Base-by-base conservation (phyloP, 2,113 vertebrate species). In the Aegithalos caudatus region DNA sequence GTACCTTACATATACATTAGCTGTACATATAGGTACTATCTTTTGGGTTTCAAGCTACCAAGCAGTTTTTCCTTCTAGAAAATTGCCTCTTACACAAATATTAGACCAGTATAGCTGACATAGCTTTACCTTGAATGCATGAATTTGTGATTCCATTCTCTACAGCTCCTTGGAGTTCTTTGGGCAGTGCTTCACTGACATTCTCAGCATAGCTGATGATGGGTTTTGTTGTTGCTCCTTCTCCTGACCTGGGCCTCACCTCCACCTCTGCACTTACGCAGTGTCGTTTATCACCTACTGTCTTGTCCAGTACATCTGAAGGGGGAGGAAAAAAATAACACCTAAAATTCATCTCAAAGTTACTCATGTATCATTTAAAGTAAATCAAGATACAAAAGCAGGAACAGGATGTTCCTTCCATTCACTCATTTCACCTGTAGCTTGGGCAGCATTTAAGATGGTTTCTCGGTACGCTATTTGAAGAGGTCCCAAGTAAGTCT, bases 381-480 rank as follows among this genome's bases (percentile, higher is more conserved):
- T 65, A 70, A 50, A 73, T 16, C 21, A 92, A 69, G 24, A 25
- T 69, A 64, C 22, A 74, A 38, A 37, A 56, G 7, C 51, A 73
- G 48, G 64, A 77, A 83, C 35, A 71, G 25, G 66, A 64, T 21
- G 21, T 60, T 71, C 24, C 24, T 71, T 89, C 33, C 47, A 37
- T 29, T 57, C 28, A 47, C 23, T 67, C 25, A 50, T 71, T 76
- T 92, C 96, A 99, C 99, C 99, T 97, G 97, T 96, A 35, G 98
- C 95, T 24, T 91, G 96, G 70, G 94, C 98, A 83, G 98, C 81
- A 14, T 97, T 98, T 71, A 99, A 89, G 79, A 99, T 97, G 19
- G 99, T 99, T 97, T 99, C 99, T 92, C 99, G 98, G 96, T 99
- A 99, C 8, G 99, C 98, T 96, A 99, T 98, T 92, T 99, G 99